These are phyloP conservation scores for Acanthosepion esculentum DNA, from an alignment of 2,888 invertebrate species.

Conservation along the genomic window DNA sequence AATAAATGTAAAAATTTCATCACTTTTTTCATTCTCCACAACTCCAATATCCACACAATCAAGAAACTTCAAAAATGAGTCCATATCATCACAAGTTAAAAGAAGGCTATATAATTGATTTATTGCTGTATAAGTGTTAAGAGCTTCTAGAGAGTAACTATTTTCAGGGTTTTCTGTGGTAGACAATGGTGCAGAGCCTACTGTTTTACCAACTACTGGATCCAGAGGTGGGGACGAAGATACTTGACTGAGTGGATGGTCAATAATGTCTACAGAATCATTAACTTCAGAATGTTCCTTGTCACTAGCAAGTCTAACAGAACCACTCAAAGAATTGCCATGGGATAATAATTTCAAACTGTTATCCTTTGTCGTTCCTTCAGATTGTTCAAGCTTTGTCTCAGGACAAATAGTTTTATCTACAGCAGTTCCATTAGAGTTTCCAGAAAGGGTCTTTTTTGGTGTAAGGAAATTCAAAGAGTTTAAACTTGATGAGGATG, in stretches of 20 bases:
- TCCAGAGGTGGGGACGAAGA: neutral
- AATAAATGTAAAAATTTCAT: slow-evolving; percentile 40
- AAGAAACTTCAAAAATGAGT: slow-evolving; percentile 15
- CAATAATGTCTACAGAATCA: neutral
- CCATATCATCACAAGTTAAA: slow-evolving; percentile 33
- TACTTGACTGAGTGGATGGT: neutral
- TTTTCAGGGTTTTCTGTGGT: neutral
- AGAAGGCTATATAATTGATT: slow-evolving; percentile 24
- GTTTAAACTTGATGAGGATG: slow-evolving; percentile 65
- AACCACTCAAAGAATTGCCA: slow-evolving; percentile 41
- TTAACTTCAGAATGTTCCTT: neutral
- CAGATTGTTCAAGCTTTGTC: neutral
- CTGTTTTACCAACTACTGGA: neutral
- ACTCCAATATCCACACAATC: neutral
- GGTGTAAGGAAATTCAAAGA: slow-evolving; percentile 24
- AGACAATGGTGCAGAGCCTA: neutral
- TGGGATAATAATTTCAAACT: slow-evolving; percentile 49
- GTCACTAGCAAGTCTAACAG: neutral
- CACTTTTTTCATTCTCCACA: slow-evolving; percentile 15
- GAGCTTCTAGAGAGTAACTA: neutral
- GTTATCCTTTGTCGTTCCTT: neutral
- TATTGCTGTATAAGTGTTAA: neutral
- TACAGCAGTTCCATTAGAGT: neutral
- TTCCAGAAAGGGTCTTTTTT: neutral
- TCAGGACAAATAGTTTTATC: neutral